These are phyloP conservation scores for Protula sp. DNA, from an alignment of 2,888 invertebrate genomes.

Conservation along the genomic window DNA sequence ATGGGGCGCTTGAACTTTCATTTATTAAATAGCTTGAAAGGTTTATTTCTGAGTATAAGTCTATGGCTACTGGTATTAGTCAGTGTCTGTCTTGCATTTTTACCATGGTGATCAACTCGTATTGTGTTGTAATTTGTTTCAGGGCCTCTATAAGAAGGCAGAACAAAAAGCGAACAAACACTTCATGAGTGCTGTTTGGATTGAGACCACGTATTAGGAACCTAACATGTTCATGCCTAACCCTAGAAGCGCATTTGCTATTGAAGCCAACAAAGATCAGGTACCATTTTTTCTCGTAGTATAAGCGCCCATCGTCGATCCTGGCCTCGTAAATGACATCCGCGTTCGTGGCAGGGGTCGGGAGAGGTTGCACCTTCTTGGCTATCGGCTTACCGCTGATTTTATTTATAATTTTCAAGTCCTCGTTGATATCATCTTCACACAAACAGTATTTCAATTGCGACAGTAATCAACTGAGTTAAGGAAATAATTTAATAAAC, in stretches of 20 bases:
- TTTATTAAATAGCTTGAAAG: too few species aligned
- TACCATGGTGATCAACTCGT: too few species aligned
- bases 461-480: conserved; percentile 52
- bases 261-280: background rate
- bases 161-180: too few species aligned
- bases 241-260: background rate
- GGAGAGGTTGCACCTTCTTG: conserved; percentile 29
- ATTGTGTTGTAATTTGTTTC: too few species aligned
- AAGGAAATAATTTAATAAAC: too few species aligned
- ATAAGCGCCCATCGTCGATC: conserved; percentile 88
- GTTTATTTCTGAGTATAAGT: too few species aligned
- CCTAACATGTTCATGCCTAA: conserved; percentile 6
- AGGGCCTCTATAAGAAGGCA: too few species aligned
- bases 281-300: conserved; percentile 86
- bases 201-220: too few species aligned
- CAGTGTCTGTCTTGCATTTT: too few species aligned
- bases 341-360: background rate
- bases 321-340: conserved; percentile 63
- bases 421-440: conserved; percentile 81
- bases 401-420: conserved; percentile 71
- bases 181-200: too few species aligned
- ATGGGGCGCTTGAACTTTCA: too few species aligned
- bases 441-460: conserved; percentile 82
- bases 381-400: conserved; percentile 48
- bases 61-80: too few species aligned